Evolutionary conservation across 2,113 vertebrate species (phyloP), one percentile per base, ranked within the genome.

Genomic region (Equus quagga): DNA sequence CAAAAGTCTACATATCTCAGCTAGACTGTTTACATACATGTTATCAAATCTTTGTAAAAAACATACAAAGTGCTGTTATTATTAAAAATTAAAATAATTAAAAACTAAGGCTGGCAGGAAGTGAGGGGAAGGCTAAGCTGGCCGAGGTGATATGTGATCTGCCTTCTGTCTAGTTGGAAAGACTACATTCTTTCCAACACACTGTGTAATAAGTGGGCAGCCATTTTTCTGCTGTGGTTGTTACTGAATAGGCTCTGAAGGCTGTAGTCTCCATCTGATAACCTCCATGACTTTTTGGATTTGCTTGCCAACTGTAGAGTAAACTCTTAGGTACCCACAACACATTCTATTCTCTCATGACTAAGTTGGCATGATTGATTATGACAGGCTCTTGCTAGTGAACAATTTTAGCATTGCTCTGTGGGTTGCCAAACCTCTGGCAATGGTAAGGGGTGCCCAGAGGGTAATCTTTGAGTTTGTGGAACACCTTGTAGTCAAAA

Each of bases 281-380:
- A 79, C 14, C 2, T 95, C 56, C 60, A 1, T 91, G 58, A 64
- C 18, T 44, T 78, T 94, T 33, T 75, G 24, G 69, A 65, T 76
- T 84, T 67, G 8, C 13, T 87, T 94, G 17, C 51, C 15, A 90
- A 70, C 49, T 93, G 2, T 81, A 44, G 31, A 79, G 49, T 73
- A 76, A 97, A 80, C 23, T 82, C 60, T 85, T 90, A 95, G 60
- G 58, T 56, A 84, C 11, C 62, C 58, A 54, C 49, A 76, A 26
- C 10, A 73, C 51, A 81, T 75, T 72, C 10, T 9, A 23, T 62
- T 81, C 36, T 73, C 33, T 79, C 23, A 24, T 60, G 64, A 85
- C 31, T 65, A 44, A 81, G 44, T 81, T 93, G 85, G 58, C 81
- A 82, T 54, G 33, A 28, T 79, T 80, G 12, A 75, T 60, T 82